Evolutionary conservation across 2,797 vertebrate genomes (phyloP).

Genomic region (Tinamus major): DNA sequence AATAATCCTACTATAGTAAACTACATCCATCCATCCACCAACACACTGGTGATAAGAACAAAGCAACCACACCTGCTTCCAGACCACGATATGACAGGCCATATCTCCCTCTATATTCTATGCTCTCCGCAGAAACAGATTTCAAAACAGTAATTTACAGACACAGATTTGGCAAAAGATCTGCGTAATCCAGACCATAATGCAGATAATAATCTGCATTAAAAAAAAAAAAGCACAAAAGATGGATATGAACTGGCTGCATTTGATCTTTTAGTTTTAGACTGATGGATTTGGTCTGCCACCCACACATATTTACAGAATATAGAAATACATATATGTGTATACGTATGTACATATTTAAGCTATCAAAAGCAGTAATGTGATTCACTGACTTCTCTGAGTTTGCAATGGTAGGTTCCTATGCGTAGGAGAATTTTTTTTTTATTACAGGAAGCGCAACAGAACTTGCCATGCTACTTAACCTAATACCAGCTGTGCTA

Average conservation of each 20-base stretch:
- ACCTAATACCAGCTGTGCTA: accelerated
- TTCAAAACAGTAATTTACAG: neutral
- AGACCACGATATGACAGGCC: no score
- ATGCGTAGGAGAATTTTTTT: neutral
- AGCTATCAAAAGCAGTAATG: neutral
- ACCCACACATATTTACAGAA: neutral
- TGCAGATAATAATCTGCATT: neutral
- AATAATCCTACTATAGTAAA: neutral
- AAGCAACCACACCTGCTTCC: neutral
- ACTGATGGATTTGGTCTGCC: neutral
- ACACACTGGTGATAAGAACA: neutral
- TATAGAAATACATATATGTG: neutral
- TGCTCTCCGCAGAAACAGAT: neutral
- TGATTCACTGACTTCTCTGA: neutral
- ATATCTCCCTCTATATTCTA: neutral
- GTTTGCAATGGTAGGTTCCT: neutral
- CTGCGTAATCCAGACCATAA: no score
- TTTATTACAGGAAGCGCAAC: neutral
- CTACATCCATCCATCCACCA: accelerated
- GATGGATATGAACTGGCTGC: neutral
- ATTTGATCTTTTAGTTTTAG: neutral
- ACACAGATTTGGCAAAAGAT: neutral
- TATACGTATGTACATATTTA: neutral
- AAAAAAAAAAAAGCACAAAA: neutral
- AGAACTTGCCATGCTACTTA: neutral